Evolutionary conservation across 2,113 vertebrate genomes (phyloP).

Genomic region (Seriola aureovittata): DNA sequence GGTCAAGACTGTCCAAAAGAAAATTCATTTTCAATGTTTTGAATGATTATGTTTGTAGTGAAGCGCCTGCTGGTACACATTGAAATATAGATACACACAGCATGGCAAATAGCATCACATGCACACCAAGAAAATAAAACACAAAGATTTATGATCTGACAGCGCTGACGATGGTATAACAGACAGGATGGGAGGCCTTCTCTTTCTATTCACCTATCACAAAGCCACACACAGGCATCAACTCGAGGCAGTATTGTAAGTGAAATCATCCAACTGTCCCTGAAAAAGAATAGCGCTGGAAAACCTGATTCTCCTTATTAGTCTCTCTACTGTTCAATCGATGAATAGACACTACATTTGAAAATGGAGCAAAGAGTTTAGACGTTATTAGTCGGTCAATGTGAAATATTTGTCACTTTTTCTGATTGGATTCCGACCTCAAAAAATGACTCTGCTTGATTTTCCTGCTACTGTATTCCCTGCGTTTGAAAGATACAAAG

Average conservation of each 20-base stretch:
- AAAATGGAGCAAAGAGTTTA: constrained; percentile 3
- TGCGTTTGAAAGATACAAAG: neutral
- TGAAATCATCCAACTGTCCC: constrained; percentile 12
- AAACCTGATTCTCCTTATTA: neutral
- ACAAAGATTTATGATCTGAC: neutral
- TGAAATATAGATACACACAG: no score
- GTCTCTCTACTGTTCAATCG: neutral
- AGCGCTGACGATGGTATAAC: neutral
- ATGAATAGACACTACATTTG: constrained; percentile 7
- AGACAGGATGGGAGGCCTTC: neutral
- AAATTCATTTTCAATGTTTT: no score
- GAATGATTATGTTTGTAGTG: no score
- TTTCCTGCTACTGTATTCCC: neutral
- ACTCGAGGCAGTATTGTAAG: neutral
- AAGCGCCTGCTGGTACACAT: no score
- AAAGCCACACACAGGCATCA: neutral
- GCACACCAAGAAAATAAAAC: neutral
- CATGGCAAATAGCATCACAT: neutral
- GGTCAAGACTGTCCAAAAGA: neutral
- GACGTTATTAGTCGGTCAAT: no score
- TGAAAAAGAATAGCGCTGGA: constrained; percentile 7
- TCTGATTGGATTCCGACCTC: neutral
- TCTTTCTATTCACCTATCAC: neutral
- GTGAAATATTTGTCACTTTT: neutral
- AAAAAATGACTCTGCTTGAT: neutral